These are phyloP conservation scores for Monodelphis domestica DNA, from an alignment of 2,797 vertebrate genomes.

Conservation along the genomic window DNA sequence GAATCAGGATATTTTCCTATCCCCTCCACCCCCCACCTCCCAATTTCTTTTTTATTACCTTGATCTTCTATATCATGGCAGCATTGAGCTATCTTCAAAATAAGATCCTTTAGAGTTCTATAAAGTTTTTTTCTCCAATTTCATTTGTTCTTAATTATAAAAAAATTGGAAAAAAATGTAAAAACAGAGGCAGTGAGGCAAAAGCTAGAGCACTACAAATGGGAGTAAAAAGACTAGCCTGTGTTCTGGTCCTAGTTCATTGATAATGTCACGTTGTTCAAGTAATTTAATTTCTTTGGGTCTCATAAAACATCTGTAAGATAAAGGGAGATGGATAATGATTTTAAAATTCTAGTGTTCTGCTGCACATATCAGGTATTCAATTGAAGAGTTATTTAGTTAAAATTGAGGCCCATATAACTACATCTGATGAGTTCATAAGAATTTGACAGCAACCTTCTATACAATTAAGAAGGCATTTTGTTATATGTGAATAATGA, in stretches of 20 bases:
- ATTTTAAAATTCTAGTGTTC: background rate
- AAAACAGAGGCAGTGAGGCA: background rate
- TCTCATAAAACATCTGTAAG: slow-evolving; percentile 13
- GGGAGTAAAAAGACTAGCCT: background rate
- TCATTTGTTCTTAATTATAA: slow-evolving; percentile 54
- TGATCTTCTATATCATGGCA: slow-evolving; percentile 57
- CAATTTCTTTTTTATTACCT: slow-evolving; percentile 70
- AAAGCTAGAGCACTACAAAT: background rate
- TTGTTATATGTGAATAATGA: background rate
- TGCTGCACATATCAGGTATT: background rate
- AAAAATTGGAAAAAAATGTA: slow-evolving; percentile 30
- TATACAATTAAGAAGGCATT: background rate
- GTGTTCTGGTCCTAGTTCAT: slow-evolving; percentile 7
- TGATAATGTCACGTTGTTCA: background rate
- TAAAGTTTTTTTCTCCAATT: slow-evolving; percentile 52
- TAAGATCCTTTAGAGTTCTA: slow-evolving; percentile 29
- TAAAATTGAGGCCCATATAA: background rate
- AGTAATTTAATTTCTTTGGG: background rate
- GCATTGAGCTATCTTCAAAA: slow-evolving; percentile 54
- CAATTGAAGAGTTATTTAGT: background rate
- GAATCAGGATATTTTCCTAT: slow-evolving; percentile 64
- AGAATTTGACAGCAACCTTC: background rate
- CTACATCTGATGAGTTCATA: background rate
- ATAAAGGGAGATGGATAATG: slow-evolving; percentile 9
- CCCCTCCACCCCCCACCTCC: background rate